Evolutionary conservation across 1,140 invertebrate species (phyloP).

Genomic region (Drosophila pallidifrons): DNA sequence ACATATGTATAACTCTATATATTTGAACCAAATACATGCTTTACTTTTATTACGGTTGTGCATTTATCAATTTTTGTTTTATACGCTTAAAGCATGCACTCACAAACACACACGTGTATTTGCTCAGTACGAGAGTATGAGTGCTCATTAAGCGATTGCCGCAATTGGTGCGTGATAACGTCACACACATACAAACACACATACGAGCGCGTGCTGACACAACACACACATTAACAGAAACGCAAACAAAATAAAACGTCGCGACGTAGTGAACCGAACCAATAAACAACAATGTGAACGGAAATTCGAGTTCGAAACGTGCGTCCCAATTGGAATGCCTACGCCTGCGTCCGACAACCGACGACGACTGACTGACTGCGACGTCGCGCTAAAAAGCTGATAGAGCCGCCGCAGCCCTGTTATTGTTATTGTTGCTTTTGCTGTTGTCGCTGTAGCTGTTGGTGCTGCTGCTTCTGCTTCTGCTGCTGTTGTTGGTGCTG

Average conservation of each 20-base stretch:
- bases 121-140: conserved; percentile 24
- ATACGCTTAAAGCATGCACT: conserved; percentile 33
- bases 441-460: conserved; percentile 29
- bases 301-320: conserved; percentile 67
- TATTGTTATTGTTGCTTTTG: conserved; percentile 38
- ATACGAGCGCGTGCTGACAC: conserved; percentile 18
- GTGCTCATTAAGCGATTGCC: conserved; percentile 63
- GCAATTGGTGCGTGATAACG: conserved; percentile 70
- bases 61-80: conserved; percentile 75
- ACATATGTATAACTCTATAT: background rate
- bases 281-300: conserved; percentile 63
- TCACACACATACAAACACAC: conserved; percentile 30
- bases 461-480: conserved; percentile 31
- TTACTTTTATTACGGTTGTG: conserved; percentile 60
- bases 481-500: conserved; percentile 49
- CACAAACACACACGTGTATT: conserved; percentile 29
- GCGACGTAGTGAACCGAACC: conserved; percentile 39
- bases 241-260: conserved; percentile 28
- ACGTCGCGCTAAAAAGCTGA: conserved; percentile 72
- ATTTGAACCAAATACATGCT: conserved; percentile 13
- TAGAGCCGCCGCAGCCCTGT: conserved; percentile 59
- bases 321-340: conserved; percentile 69
- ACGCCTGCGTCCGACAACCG: conserved; percentile 69
- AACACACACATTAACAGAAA: conserved; percentile 21
- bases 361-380: conserved; percentile 76